These are phyloP conservation scores for Aurelia coerulea DNA, from an alignment of 30 jellyfish, hydroid and myxozoan genomes.

Conservation along the genomic window DNA sequence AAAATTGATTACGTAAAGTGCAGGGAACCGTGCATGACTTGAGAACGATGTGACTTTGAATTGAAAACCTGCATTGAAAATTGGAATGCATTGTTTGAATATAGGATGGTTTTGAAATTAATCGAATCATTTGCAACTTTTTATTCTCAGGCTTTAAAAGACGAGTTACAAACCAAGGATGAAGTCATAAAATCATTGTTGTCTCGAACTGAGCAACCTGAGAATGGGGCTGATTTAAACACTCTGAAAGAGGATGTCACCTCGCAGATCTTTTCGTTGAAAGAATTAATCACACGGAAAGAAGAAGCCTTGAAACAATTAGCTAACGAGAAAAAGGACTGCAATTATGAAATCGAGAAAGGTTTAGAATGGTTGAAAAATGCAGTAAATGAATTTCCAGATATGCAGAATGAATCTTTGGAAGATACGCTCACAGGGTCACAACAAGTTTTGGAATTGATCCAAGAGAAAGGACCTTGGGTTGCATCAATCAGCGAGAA, in stretches of 20 bases:
- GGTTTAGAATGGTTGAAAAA: slow-evolving; percentile 42
- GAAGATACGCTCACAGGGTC: slow-evolving; percentile 29
- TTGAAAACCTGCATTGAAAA: no score
- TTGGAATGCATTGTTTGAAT: no score
- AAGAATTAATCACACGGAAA: slow-evolving; percentile 1
- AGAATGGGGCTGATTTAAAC: background rate
- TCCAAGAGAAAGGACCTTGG: slow-evolving; percentile 36
- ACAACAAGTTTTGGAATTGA: background rate
- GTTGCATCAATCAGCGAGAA: slow-evolving; percentile 7
- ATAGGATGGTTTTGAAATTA: no score
- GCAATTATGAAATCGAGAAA: slow-evolving; percentile 23
- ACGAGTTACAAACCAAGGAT: slow-evolving; percentile 51
- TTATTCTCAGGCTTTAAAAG: slow-evolving; percentile 12
- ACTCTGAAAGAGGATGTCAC: slow-evolving; percentile 10
- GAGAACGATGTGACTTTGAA: no score
- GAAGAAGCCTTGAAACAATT: slow-evolving; percentile 20
- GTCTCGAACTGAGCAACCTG: background rate
- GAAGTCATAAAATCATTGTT: slow-evolving; percentile 29
- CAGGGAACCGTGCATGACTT: no score
- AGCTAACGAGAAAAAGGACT: background rate
- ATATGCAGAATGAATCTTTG: slow-evolving; percentile 31
- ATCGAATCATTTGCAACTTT: background rate
- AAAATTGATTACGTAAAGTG: no score
- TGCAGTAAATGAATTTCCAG: slow-evolving; percentile 45
- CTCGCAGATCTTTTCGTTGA: background rate